These are phyloP conservation scores for Coryphaenoides rupestris DNA, from an alignment of 2,113 vertebrate genomes.

Conservation along the genomic window DNA sequence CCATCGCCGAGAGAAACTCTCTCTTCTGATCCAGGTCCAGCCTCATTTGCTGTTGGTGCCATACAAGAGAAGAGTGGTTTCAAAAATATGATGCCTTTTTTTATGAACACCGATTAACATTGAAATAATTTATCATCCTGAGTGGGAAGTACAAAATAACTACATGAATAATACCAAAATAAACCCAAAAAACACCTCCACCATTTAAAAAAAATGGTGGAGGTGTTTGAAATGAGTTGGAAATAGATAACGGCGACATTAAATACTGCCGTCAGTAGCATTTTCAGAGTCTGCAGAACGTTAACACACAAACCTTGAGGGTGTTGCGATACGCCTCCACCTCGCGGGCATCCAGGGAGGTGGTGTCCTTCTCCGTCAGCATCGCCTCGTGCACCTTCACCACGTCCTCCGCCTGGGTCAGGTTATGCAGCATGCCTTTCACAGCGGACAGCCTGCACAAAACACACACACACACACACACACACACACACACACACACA, in stretches of 20 bases:
- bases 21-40: slow-evolving; percentile 85
- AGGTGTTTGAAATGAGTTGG: no score
- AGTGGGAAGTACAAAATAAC: neutral
- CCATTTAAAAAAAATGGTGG: neutral
- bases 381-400: slow-evolving; percentile 90
- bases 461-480: no score
- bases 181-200: no score
- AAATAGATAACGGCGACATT: no score
- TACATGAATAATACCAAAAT: no score
- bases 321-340: slow-evolving; percentile 80
- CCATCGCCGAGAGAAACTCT: slow-evolving; percentile 80
- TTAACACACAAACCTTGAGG: slow-evolving; percentile 78
- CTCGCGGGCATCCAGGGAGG: slow-evolving; percentile 83
- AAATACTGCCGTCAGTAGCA: no score
- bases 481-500: no score
- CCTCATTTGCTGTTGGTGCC: slow-evolving; percentile 83
- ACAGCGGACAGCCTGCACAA: slow-evolving; percentile 78
- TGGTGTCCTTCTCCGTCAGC: slow-evolving; percentile 93
- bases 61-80: neutral
- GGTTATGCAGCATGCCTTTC: slow-evolving; percentile 77
- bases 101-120: no score
- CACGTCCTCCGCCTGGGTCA: slow-evolving; percentile 85
- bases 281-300: no score
- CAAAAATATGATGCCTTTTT: no score
- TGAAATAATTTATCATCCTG: neutral